Evolutionary conservation across 2,888 invertebrate genomes (phyloP).

Genomic region (Andrena dorsata): DNA sequence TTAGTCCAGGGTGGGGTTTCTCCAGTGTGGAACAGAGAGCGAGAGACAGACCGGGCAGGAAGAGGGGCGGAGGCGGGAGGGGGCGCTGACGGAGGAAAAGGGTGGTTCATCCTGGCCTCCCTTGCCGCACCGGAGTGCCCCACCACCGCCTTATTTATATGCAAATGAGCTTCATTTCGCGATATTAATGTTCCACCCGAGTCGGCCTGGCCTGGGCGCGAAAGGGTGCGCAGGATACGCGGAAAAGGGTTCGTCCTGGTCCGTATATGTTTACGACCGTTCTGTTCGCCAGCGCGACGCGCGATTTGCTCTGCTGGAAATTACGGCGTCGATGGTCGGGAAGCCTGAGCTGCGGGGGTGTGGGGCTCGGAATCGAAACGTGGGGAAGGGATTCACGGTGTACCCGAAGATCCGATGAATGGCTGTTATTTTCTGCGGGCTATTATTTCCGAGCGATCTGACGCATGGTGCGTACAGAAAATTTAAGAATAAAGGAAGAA

Average conservation of each 20-base stretch:
- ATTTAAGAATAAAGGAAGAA: no score
- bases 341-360: neutral
- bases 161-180: conserved; percentile 96
- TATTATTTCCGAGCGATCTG: neutral
- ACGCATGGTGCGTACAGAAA: no score
- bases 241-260: conserved; percentile 80
- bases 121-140: conserved; percentile 75
- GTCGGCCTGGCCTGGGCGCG: conserved; percentile 73
- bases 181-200: conserved; percentile 91
- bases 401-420: neutral
- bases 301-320: conserved; percentile 62
- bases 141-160: conserved; percentile 92
- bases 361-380: neutral
- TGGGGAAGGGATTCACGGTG: neutral
- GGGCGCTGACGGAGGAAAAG: conserved; percentile 65
- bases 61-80: neutral
- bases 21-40: conserved; percentile 63
- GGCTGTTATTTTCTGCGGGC: neutral
- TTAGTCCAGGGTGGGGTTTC: conserved; percentile 83
- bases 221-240: conserved; percentile 77
- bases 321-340: conserved; percentile 45
- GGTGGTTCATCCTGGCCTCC: conserved; percentile 80
- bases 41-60: conserved; percentile 33
- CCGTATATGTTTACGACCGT: conserved; percentile 81
- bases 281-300: conserved; percentile 71